Conservation (phyloP, 2,888 invertebrate species). For the Silvanus unidentatus region DNA sequence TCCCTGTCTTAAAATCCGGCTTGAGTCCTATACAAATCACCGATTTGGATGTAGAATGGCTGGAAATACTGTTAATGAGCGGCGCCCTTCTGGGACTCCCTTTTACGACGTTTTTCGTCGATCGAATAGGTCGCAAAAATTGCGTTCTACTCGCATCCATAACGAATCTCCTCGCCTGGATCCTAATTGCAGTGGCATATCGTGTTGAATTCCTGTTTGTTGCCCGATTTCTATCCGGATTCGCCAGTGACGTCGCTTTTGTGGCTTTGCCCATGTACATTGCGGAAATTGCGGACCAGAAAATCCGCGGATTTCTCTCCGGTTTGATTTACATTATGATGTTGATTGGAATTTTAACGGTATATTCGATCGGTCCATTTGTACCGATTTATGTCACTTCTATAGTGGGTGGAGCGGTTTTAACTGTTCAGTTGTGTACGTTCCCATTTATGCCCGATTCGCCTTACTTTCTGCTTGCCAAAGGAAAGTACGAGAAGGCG, state of each 20-base stretch:
- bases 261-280: conserved; percentile 43
- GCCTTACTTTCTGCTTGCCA: conserved; percentile 39
- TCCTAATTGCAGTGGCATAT: conserved; percentile 38
- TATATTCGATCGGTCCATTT: conserved; percentile 39
- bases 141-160: conserved; percentile 40
- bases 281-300: conserved; percentile 44
- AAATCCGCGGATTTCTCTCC: conserved; percentile 41
- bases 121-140: conserved; percentile 38
- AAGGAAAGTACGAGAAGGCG: conserved; percentile 36
- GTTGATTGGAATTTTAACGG: conserved; percentile 41
- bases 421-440: conserved; percentile 36
- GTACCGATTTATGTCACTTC: conserved; percentile 27
- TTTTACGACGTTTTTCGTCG: conserved; percentile 38
- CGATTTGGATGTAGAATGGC: conserved; percentile 30
- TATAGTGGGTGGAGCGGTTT: conserved; percentile 33
- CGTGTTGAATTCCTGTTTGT: conserved; percentile 36
- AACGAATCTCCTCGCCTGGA: conserved; percentile 40
- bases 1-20: conserved; percentile 34
- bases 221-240: conserved; percentile 40
- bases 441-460: conserved; percentile 30
- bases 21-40: conserved; percentile 35
- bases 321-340: conserved; percentile 44
- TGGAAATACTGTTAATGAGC: conserved; percentile 35
- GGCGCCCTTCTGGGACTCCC: conserved; percentile 40
- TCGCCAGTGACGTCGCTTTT: conserved; percentile 44